phyloP scores from a whole-genome alignment of 2,888 invertebrate species.

The Auanema freiburgensis region DNA sequence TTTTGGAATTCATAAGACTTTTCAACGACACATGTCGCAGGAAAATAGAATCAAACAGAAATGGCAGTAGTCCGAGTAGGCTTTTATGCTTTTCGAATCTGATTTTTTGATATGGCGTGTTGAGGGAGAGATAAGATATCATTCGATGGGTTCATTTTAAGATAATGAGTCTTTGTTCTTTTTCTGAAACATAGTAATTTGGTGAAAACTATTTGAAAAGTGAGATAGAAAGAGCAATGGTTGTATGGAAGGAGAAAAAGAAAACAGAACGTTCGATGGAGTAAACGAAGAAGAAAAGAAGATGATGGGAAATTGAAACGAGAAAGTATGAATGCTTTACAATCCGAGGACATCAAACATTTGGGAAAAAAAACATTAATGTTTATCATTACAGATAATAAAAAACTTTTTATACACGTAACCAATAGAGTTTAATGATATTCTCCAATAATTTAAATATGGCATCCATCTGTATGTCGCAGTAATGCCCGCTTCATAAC shows the following conservation, averaged over 20 bases:
- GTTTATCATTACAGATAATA: too few relatives aligned
- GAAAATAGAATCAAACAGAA: too few relatives aligned
- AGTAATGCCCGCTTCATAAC: slow-evolving; percentile 17
- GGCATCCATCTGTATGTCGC: slow-evolving; percentile 15
- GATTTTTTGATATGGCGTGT: slow-evolving; percentile 1
- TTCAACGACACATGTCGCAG: too few relatives aligned
- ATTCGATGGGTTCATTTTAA: background rate
- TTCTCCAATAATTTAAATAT: background rate
- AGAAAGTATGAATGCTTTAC: background rate
- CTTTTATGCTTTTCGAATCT: background rate
- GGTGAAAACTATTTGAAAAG: background rate
- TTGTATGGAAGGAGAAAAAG: background rate
- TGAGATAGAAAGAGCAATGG: background rate
- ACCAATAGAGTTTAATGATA: too few relatives aligned
- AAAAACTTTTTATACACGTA: too few relatives aligned
- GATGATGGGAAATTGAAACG: background rate
- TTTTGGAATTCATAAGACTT: too few relatives aligned
- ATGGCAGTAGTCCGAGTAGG: background rate
- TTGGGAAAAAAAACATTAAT: too few relatives aligned
- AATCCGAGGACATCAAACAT: too few relatives aligned
- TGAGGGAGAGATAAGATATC: background rate
- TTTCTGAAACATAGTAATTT: too few relatives aligned
- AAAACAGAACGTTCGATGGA: background rate
- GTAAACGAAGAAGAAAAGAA: background rate
- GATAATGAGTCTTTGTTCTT: too few relatives aligned